A percentile compares a stretch with the other conserved stretches of the same genome.
Evolutionary conservation across 2,797 vertebrate genomes (phyloP).

Genomic region (Pipistrellus kuhlii): DNA sequence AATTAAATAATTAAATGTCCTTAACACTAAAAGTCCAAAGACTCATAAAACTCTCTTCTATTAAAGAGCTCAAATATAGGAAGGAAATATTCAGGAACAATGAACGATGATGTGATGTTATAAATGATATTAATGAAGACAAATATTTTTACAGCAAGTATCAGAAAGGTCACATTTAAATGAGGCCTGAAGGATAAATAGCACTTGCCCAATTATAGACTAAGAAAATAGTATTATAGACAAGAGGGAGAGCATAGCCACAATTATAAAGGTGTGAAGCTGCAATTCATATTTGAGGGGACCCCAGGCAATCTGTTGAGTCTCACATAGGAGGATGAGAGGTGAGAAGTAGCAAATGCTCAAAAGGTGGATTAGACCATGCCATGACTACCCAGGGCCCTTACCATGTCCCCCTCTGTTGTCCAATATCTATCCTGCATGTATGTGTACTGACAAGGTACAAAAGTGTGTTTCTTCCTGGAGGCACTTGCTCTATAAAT

Average conservation of each 20-base stretch:
- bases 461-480: not conserved
- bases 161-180: not conserved
- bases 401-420: not conserved
- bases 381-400: not conserved
- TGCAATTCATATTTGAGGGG: not conserved
- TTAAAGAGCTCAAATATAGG: not conserved
- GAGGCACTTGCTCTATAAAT: not conserved
- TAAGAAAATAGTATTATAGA: not conserved
- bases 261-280: conserved; percentile 10
- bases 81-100: not conserved
- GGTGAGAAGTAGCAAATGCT: accelerated
- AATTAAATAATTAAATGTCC: not conserved
- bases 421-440: not conserved
- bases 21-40: conserved; percentile 1
- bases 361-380: not conserved
- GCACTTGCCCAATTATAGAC: not conserved
- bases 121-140: not conserved
- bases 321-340: not conserved
- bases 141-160: not conserved
- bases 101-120: not conserved
- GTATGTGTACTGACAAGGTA: not conserved
- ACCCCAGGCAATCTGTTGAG: not conserved
- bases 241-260: not conserved
- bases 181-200: not conserved
- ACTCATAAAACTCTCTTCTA: not conserved